Evolutionary conservation across 2,113 vertebrate genomes (phyloP).

Genomic region (Scomber scombrus): DNA sequence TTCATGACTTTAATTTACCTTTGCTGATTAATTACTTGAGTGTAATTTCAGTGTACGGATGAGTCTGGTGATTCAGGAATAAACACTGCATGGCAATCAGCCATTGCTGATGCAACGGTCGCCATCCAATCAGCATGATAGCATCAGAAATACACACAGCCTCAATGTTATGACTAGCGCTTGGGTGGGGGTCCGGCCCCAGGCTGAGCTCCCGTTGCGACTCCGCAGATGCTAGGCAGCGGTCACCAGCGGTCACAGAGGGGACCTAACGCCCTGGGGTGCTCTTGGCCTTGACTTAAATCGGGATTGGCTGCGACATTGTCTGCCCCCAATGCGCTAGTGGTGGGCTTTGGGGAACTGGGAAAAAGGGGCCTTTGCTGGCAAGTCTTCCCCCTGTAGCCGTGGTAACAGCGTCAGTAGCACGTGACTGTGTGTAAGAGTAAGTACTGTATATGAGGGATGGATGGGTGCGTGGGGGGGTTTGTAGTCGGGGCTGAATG

Average conservation of each 20-base stretch:
- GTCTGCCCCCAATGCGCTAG: slow-evolving; percentile 30
- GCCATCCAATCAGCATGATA: slow-evolving; percentile 58
- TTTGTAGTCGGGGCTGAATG: slow-evolving; percentile 47
- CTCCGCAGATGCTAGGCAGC: slow-evolving; percentile 55
- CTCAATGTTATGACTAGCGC: slow-evolving; percentile 65
- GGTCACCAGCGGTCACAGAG: slow-evolving; percentile 55
- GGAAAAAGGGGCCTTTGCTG: slow-evolving; percentile 45
- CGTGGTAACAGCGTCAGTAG: slow-evolving; percentile 82
- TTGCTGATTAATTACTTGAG: slow-evolving; percentile 47
- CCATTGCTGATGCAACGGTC: neutral
- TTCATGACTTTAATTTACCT: slow-evolving; percentile 54
- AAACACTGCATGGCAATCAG: slow-evolving; percentile 51
- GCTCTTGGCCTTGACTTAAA: neutral
- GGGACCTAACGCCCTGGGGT: slow-evolving; percentile 47
- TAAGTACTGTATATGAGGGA: slow-evolving; percentile 24
- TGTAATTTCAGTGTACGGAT: slow-evolving; percentile 28
- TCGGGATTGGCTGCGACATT: slow-evolving; percentile 62
- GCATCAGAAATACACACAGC: slow-evolving; percentile 42
- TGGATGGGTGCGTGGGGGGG: slow-evolving; percentile 1
- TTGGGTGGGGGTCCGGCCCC: slow-evolving; percentile 35
- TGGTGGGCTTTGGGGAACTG: slow-evolving; percentile 55
- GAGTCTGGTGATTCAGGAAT: slow-evolving; percentile 40
- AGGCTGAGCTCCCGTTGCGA: slow-evolving; percentile 12
- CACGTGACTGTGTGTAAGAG: slow-evolving; percentile 70
- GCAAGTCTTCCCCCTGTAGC: slow-evolving; percentile 80